A percentile compares a stretch with the other conserved stretches of the same genome.
Evolutionary conservation across 2,113 vertebrate genomes (phyloP).

Genomic region (Dascyllus trimaculatus): DNA sequence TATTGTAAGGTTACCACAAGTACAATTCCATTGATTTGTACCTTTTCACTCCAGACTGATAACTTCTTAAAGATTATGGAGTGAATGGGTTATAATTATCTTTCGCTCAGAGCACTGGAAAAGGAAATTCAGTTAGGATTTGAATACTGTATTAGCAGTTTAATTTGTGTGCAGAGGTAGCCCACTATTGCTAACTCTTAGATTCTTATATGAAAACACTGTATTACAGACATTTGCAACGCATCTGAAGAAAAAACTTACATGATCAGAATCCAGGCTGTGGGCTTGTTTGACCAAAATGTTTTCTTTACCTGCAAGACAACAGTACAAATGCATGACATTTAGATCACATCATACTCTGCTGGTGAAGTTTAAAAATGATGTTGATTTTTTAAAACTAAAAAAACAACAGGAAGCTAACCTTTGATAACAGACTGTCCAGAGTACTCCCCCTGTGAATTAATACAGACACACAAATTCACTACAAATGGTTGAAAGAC

Average conservation of each 20-base stretch:
- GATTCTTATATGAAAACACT: no score
- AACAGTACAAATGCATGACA: slow-evolving; percentile 36
- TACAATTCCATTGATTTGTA: not conserved
- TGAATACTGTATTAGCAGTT: not conserved
- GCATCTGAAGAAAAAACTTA: slow-evolving; percentile 65
- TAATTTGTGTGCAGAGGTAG: not conserved
- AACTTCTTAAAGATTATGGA: no score
- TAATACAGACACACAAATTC: not conserved
- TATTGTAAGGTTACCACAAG: not conserved
- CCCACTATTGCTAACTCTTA: no score
- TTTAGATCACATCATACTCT: not conserved
- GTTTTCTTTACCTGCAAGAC: slow-evolving; percentile 91
- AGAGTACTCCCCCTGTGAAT: slow-evolving; percentile 83
- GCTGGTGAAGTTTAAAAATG: not conserved
- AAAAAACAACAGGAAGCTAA: slow-evolving; percentile 37
- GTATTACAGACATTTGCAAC: not conserved
- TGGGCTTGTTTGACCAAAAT: slow-evolving; percentile 88
- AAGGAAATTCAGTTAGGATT: not conserved
- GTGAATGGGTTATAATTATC: not conserved
- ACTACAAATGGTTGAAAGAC: not conserved
- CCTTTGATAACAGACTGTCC: slow-evolving; percentile 88
- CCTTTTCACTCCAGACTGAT: not conserved
- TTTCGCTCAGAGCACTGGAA: not conserved
- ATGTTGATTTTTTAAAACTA: not conserved
- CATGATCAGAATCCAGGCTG: slow-evolving; percentile 88